A percentile compares a stretch with the other conserved stretches of the same genome.
phyloP scores from a whole-genome alignment of 2,888 invertebrate genomes.

The Pristionchus exspectatus region DNA sequence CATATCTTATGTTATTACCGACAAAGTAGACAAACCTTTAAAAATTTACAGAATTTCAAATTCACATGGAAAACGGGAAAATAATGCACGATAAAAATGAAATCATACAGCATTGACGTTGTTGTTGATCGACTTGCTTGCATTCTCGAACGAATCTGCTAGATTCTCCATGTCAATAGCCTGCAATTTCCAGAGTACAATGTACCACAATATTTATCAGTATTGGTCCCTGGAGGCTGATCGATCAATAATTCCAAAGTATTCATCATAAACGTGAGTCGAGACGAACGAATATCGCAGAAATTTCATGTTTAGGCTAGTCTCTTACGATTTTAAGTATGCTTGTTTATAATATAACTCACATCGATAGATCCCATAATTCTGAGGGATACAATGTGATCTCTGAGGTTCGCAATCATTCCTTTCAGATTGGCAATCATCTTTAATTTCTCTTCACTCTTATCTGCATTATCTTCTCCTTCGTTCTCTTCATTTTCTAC shows the following conservation, averaged over 20 bases:
- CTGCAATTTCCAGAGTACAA: neutral
- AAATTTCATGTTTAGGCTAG: neutral
- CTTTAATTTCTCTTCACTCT: neutral
- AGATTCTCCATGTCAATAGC: neutral
- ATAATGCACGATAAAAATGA: neutral
- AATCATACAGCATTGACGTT: neutral
- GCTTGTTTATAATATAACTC: neutral
- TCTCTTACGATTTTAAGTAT: neutral
- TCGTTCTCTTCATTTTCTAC: neutral
- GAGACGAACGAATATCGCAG: neutral
- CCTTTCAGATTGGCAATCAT: neutral
- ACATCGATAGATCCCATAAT: neutral
- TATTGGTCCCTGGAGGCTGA: neutral
- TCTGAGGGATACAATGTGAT: constrained; percentile 10
- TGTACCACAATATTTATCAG: neutral
- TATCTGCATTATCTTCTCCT: neutral
- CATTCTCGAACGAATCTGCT: neutral
- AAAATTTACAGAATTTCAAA: neutral
- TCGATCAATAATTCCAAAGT: too few species aligned
- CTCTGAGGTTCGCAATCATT: constrained; percentile 19
- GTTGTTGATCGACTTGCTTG: neutral
- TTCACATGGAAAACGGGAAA: neutral
- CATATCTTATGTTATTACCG: neutral
- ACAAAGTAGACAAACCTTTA: neutral
- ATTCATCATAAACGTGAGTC: neutral